Base-by-base conservation (phyloP, 2,113 vertebrate species). In the Pterocles burchelli region DNA sequence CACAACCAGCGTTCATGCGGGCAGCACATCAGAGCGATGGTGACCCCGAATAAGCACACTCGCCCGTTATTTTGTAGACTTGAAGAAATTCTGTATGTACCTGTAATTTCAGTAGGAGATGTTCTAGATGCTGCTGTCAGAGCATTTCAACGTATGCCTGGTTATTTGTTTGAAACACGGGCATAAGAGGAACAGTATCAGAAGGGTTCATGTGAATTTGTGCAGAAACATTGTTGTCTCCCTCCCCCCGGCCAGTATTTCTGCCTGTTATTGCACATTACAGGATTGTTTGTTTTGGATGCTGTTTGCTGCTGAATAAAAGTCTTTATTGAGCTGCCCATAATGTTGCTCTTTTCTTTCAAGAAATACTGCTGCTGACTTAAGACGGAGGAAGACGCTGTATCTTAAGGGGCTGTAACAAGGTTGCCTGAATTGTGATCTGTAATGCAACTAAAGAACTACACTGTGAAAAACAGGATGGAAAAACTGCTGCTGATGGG, bases 1-100 rank as follows among this genome's bases (percentile, higher is more conserved):
- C 77, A 57, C 61, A 49, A 45, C 49, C 52, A 57, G 7, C 1
- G 0, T 38, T 17, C 7, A 0, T 76, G 66, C 0, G 0, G 43
- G 59, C 63, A 81, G 5, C n/a, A 1, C 46, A 3, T 2, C 17
- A 17, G 21, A 21, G 49, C 18, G 20, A 6, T 34, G n/a, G 33
- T 93, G 78, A 62, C 58, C 43, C 28, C 7, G 3, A 43, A 38
- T 52, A 87, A 71, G 72, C 24, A 4, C 24, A 26, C 17, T 26
- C 78, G 38, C 24, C 52, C 15, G 0, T 79, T 78, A 18, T 76
- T 76, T 70, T 46, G 19, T 33, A 79, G 70, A 11, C 71, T 31
- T n/a, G 41, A 88, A 78, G 34, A 78, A 72, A 48, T 68, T 59
- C 58, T 52, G 3, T 76, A 11, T 90, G 86, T 51, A 46, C 26